A percentile compares a stretch with the other conserved stretches of the same genome.
Conservation (phyloP, 1,140 invertebrate species). For the Drosophila orena region DNA sequence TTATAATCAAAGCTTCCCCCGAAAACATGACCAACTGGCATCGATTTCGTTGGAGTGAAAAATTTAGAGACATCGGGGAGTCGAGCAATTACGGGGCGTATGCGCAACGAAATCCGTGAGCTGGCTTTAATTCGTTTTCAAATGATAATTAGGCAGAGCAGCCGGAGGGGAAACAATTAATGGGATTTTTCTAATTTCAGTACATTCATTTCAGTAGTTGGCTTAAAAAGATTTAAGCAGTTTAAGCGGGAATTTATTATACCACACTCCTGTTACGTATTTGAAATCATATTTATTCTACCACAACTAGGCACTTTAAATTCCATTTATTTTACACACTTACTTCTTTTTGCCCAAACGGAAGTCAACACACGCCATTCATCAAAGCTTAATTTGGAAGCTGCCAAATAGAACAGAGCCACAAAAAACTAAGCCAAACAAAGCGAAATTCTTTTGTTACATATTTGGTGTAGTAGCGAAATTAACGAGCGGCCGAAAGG, state of each 20-base stretch:
- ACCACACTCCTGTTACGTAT: too few relatives aligned
- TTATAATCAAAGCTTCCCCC: slow-evolving; percentile 39
- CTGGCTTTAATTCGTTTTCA: slow-evolving; percentile 32
- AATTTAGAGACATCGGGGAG: slow-evolving; percentile 1
- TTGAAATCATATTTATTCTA: background rate
- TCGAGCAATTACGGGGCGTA: slow-evolving; percentile 42
- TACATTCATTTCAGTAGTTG: slow-evolving; percentile 15
- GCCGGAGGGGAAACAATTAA: slow-evolving; percentile 12
- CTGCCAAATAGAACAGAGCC: slow-evolving; percentile 34
- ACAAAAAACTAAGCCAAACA: slow-evolving; percentile 15
- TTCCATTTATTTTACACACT: slow-evolving; percentile 42
- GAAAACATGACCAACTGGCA: slow-evolving; percentile 48
- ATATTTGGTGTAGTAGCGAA: slow-evolving; percentile 68
- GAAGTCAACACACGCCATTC: slow-evolving; percentile 62
- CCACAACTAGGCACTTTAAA: slow-evolving; percentile 12
- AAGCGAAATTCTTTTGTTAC: slow-evolving; percentile 62
- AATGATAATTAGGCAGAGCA: slow-evolving; percentile 33
- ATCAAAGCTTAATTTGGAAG: slow-evolving; percentile 47
- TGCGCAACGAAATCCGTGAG: slow-evolving; percentile 54
- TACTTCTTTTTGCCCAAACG: slow-evolving; percentile 31
- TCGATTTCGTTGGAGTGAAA: slow-evolving; percentile 36
- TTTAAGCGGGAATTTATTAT: background rate
- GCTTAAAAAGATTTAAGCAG: background rate
- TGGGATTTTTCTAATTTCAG: slow-evolving; percentile 5
- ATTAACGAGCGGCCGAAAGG: slow-evolving; percentile 50